phyloP scores from a whole-genome alignment of 2,797 vertebrate species.

The Xiphophorus birchmanni region DNA sequence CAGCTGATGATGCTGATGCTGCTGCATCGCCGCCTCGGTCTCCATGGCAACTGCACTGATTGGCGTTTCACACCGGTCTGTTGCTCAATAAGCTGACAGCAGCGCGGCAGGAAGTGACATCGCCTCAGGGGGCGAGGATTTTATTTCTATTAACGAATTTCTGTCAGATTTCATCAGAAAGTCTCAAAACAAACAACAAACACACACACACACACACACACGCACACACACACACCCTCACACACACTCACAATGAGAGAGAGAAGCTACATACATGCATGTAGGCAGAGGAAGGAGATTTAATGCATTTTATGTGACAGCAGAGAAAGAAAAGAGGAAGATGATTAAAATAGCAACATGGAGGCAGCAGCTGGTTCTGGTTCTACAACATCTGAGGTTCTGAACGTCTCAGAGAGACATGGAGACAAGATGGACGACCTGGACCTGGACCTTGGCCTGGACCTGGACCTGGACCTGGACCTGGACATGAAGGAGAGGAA shows the following conservation, averaged over 20 bases:
- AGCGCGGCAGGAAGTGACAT: background rate
- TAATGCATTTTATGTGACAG: background rate
- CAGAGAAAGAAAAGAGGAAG: background rate
- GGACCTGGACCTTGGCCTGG: background rate
- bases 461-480: too few species aligned
- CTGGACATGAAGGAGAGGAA: too few species aligned
- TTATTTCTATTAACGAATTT: slow-evolving; percentile 17
- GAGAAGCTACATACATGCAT: background rate
- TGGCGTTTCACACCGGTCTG: slow-evolving; percentile 31
- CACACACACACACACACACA: background rate
- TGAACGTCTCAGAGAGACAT: background rate
- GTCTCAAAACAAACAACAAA: background rate
- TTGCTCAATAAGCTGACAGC: slow-evolving; percentile 2
- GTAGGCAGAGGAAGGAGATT: too few species aligned
- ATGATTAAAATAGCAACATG: background rate
- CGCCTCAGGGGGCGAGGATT: slow-evolving; percentile 6
- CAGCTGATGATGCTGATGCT: background rate
- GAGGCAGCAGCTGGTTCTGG: background rate
- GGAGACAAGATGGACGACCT: background rate
- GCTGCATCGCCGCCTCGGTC: slow-evolving; percentile 33
- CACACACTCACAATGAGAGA: background rate
- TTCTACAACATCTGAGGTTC: background rate
- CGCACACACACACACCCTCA: background rate
- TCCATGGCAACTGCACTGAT: slow-evolving; percentile 54
- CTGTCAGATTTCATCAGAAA: slow-evolving; percentile 4